Base-by-base conservation (phyloP, 2,797 vertebrate species). In the Muraenolepis orangiensis region DNA sequence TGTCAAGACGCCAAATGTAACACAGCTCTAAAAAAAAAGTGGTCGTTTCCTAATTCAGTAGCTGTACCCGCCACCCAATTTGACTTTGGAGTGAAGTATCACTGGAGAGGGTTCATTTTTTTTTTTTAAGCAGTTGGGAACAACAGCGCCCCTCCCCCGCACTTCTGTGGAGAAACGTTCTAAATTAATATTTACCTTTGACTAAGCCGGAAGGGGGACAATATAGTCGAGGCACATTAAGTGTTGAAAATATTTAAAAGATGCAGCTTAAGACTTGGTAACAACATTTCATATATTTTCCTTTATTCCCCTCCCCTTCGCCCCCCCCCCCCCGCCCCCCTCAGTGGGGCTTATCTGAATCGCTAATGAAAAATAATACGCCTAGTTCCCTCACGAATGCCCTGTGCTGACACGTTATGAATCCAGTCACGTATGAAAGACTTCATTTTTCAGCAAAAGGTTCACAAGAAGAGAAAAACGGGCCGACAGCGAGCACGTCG, bases 281-380 rank as follows among this genome's bases (percentile, higher is more conserved):
- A 31, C 6, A 67, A 67, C 28, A 34, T 76, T 20, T 69, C 72
- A 72, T 46, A 70, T 71, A 67, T 61, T 36, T 76, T 40, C 71
- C 40, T 70, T 72, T 29, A 30, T 72, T 40, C 40, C 32, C 20
- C 29, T 23, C 18, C 8, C 36, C 32, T 12, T 32, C 31, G 20
- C 61, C 12, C 8, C 36, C 32, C n/a, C 23, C 31, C 28, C 61
- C 12, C 23, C 31, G 23, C 26, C 14, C 14, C 16, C 61, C 32
- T 31, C 23, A 31, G n/a, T 2, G 36, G 30, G 64, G 42, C 57
- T 72, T 28, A 64, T 77, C 66, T 69, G 71, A 64, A 73, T 40
- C 16, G 36, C 76, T 46, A 29, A 36, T 73, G 32, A 73, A 70
- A 73, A 66, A 42, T 66, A 66, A 66, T 66, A 70, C 10, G 40